phyloP scores from a whole-genome alignment of 2,888 invertebrate species.

The Halocaridina rubra region DNA sequence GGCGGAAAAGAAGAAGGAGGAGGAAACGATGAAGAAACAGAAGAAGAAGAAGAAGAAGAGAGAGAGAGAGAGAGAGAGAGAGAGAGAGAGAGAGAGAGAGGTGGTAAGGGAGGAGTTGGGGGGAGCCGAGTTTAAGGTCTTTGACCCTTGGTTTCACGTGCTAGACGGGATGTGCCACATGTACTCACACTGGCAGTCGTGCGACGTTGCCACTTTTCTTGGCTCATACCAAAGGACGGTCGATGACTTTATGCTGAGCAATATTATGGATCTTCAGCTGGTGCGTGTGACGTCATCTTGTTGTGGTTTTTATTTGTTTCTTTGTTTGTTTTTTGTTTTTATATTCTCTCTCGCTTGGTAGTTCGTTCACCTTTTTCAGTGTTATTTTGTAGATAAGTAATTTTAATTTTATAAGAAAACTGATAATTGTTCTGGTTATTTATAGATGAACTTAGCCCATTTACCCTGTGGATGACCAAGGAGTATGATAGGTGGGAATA shows the following conservation, averaged over 20 bases:
- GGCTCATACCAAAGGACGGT: slow-evolving; percentile 22
- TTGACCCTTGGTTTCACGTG: slow-evolving; percentile 39
- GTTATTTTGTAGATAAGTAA: no score
- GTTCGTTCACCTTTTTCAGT: no score
- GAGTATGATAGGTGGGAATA: no score
- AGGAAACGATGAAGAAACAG: no score
- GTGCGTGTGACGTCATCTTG: not conserved
- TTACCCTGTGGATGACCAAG: no score
- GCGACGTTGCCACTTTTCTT: not conserved
- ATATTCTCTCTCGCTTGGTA: no score
- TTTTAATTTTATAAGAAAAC: no score
- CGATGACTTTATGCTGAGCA: slow-evolving; percentile 30
- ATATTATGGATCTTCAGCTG: not conserved
- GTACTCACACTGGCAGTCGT: not conserved
- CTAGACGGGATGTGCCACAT: slow-evolving; percentile 20
- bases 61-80: not conserved
- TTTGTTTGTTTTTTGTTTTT: no score
- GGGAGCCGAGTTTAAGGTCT: slow-evolving; percentile 25
- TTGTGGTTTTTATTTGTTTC: no score
- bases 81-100: slow-evolving; percentile 4
- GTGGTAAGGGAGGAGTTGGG: not conserved
- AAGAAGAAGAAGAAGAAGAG: not conserved
- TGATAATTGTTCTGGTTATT: no score
- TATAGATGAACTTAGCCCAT: no score
- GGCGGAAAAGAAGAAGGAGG: no score